These are phyloP conservation scores for Sarcophaga rosellei DNA, from an alignment of 2,888 invertebrate species.

Conservation along the genomic window DNA sequence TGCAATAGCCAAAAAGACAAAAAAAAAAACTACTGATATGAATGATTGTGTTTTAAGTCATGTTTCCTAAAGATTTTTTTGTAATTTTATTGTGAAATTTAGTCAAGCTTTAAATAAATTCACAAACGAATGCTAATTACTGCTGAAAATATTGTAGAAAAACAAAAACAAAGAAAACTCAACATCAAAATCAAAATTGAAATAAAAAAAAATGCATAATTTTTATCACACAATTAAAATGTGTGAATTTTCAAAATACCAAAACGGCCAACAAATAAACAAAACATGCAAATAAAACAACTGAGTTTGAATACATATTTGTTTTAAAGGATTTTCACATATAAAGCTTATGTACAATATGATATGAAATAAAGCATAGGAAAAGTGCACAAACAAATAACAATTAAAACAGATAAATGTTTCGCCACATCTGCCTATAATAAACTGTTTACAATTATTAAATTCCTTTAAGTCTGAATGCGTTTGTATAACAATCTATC, in stretches of 20 bases:
- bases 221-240: constrained; percentile 64
- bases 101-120: constrained; percentile 65
- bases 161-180: constrained; percentile 20
- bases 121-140: constrained; percentile 63
- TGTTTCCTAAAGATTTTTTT: constrained; percentile 1
- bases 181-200: not conserved
- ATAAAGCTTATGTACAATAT: not conserved
- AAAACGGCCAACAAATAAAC: constrained; percentile 33
- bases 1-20: not conserved
- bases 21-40: not conserved
- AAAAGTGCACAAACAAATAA: not conserved
- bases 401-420: not conserved
- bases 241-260: constrained; percentile 65
- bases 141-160: not conserved
- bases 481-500: not conserved
- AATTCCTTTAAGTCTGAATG: not conserved
- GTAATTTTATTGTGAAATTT: constrained; percentile 54
- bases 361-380: constrained; percentile 9
- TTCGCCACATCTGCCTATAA: not conserved
- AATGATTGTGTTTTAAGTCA: not conserved
- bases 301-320: not conserved
- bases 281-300: constrained; percentile 34
- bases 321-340: not conserved
- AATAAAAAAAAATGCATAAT: not conserved
- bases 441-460: not conserved